Percentiles rank a stretch among this genome's conserved stretches.
Evolutionary conservation across 2,113 vertebrate genomes (phyloP).

Genomic region (Callopanchax toddi): DNA sequence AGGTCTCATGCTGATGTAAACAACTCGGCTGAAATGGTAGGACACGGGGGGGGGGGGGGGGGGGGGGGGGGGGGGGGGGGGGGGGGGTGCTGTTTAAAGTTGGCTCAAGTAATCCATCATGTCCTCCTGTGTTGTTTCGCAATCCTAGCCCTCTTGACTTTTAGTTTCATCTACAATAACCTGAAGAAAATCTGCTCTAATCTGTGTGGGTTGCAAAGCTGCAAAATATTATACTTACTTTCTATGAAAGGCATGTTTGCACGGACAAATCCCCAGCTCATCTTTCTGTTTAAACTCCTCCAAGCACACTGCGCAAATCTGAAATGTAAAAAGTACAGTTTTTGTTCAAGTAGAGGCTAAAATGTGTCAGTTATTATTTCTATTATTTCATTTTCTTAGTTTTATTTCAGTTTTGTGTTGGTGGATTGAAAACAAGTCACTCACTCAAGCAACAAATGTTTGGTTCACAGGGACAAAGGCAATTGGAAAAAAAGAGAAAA

Average conservation of each 20-base stretch:
- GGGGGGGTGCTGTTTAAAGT: slow-evolving; percentile 21
- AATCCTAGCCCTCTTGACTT: slow-evolving; percentile 8
- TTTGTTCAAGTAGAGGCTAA: not conserved
- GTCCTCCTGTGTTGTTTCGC: slow-evolving; percentile 10
- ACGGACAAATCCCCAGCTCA: slow-evolving; percentile 97
- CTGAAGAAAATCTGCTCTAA: slow-evolving; percentile 6
- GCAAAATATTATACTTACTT: slow-evolving; percentile 85
- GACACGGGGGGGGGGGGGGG: slow-evolving; percentile 9
- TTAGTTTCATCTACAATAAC: slow-evolving; percentile 1
- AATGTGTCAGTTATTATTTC: slow-evolving; percentile 12
- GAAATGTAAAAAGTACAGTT: slow-evolving; percentile 29
- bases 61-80: not conserved
- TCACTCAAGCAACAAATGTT: slow-evolving; percentile 16
- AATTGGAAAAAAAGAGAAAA: slow-evolving; percentile 1
- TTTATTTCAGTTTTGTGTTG: too few species aligned
- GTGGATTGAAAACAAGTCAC: slow-evolving; percentile 11
- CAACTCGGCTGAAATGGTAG: slow-evolving; percentile 51
- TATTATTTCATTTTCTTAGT: not conserved
- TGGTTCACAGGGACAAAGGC: slow-evolving; percentile 14
- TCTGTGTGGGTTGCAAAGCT: slow-evolving; percentile 4
- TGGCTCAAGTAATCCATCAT: slow-evolving; percentile 26
- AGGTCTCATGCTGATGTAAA: slow-evolving; percentile 63
- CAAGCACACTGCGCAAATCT: slow-evolving; percentile 98
- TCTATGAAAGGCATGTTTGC: slow-evolving; percentile 99
- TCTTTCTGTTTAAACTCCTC: slow-evolving; percentile 99